Base-by-base conservation (phyloP, 2,113 vertebrate species). In the Poicephalus meyeri region DNA sequence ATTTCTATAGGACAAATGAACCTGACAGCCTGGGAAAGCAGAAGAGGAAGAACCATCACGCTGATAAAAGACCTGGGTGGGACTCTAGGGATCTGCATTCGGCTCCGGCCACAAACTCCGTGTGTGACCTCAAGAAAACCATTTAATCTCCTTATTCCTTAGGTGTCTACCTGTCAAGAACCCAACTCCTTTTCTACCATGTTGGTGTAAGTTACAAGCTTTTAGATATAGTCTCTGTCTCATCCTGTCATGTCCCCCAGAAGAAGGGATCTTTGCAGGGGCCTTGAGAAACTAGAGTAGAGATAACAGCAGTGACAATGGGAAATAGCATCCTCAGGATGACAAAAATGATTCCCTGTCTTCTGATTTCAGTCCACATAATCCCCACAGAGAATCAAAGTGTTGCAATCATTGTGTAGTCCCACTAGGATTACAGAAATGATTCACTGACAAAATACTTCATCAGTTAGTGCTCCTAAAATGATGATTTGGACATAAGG, bases 1-100 rank as follows among this genome's bases (percentile, higher is more conserved):
- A 92, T 83, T 95, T 93, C 85, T 86, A 10, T 37, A 83, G 86
- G 79, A 94, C 71, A 84, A 94, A 93, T 70, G 78, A 77, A 72
- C 78, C 49, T 82, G 91, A 71, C 90, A 94, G 86, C 65, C 82
- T 95, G 86, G 46, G 87, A 92, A 60, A 88, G 86, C 74, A 80
- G 88, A 58, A 68, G 70, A 41, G 61, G 77, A 82, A 92, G 50
- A 91, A 35, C 50, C 87, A 86, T 71, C 80, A 41, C 0, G 1
- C 41, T 76, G 88, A 92, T 68, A 74, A 94, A 96, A 96, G 52
- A 73, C 52, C 37, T 55, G 56, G 25, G 61, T 82, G 80, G 49
- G 37, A 69, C 80, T 74, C 73, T 24, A 33, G 70, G 50, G 88
- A 63, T 72, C 47, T 85, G 56, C 69, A 91, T 53, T 94, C 49